These are phyloP conservation scores for Raja brachyura DNA, from an alignment of 2,113 vertebrate species.

Conservation along the genomic window DNA sequence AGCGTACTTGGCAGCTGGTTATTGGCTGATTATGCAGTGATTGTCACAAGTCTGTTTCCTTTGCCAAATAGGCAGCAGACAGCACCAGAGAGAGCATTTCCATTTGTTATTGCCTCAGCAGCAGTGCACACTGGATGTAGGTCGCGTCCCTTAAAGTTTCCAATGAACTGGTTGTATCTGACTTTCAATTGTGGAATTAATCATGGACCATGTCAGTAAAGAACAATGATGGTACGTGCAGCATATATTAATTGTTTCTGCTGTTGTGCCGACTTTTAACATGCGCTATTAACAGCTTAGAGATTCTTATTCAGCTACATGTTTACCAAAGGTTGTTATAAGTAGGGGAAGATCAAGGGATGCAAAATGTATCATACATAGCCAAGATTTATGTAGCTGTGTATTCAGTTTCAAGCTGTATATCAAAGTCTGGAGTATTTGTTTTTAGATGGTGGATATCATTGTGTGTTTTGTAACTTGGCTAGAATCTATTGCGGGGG, in stretches of 20 bases:
- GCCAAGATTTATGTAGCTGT: no score
- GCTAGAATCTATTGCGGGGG: not conserved
- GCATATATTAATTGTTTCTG: not conserved
- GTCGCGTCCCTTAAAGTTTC: not conserved
- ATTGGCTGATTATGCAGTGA: slow-evolving; percentile 4
- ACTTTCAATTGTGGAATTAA: not conserved
- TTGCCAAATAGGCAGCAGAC: not conserved
- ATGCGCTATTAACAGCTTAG: not conserved
- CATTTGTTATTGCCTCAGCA: not conserved
- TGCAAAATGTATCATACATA: not conserved
- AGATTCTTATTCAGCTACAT: not conserved
- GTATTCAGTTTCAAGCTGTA: not conserved
- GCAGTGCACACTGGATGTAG: not conserved
- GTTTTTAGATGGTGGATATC: not conserved
- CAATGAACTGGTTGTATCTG: not conserved
- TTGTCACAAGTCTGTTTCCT: slow-evolving; percentile 15
- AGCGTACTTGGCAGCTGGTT: slow-evolving; percentile 23
- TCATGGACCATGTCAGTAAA: not conserved
- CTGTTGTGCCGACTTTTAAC: not conserved
- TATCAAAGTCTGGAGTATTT: not conserved
- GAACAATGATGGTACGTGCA: not conserved
- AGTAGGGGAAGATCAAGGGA: not conserved
- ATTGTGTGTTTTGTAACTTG: not conserved
- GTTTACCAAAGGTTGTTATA: not conserved
- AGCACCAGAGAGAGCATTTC: not conserved